Percentiles rank a stretch among this genome's conserved stretches.
Evolutionary conservation across 2,113 vertebrate species (phyloP).

Genomic region (Tympanuchus pallidicinctus): DNA sequence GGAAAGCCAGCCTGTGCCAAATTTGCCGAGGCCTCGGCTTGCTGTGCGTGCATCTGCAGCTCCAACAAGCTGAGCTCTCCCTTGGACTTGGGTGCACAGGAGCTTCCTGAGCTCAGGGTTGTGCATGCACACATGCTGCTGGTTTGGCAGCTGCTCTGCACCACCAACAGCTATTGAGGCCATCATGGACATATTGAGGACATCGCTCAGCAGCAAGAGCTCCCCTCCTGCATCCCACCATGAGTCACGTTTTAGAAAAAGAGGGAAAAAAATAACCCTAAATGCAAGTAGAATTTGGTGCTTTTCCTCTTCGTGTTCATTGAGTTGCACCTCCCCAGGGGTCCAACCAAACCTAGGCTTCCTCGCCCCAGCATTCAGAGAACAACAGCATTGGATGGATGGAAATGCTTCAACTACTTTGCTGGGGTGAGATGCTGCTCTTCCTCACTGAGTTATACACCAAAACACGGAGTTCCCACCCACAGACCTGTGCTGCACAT

Average conservation of each 20-base stretch:
- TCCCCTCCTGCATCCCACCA: fast-evolving
- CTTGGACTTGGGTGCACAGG: not conserved
- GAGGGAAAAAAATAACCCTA: fast-evolving
- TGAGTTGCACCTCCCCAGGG: not conserved
- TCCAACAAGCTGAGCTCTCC: not conserved
- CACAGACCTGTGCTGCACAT: not conserved
- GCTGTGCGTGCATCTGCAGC: fast-evolving
- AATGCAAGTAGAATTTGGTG: not conserved
- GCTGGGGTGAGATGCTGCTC: not conserved
- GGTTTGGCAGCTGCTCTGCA: not conserved
- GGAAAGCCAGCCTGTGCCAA: not conserved
- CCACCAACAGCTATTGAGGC: fast-evolving
- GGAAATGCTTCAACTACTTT: not conserved
- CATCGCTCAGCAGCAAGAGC: fast-evolving
- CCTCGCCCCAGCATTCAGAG: fast-evolving
- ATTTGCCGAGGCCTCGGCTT: not conserved
- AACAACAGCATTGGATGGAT: not conserved
- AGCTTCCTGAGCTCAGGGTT: not conserved
- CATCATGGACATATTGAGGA: not conserved
- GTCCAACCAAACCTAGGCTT: not conserved
- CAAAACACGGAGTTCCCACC: not conserved
- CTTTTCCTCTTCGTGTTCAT: not conserved
- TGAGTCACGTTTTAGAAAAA: fast-evolving
- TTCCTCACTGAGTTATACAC: not conserved
- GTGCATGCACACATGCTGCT: not conserved